Evolutionary conservation across 2,888 invertebrate species (phyloP), one percentile per base, ranked within the genome.

Genomic region (Notocelia uddmanniana): DNA sequence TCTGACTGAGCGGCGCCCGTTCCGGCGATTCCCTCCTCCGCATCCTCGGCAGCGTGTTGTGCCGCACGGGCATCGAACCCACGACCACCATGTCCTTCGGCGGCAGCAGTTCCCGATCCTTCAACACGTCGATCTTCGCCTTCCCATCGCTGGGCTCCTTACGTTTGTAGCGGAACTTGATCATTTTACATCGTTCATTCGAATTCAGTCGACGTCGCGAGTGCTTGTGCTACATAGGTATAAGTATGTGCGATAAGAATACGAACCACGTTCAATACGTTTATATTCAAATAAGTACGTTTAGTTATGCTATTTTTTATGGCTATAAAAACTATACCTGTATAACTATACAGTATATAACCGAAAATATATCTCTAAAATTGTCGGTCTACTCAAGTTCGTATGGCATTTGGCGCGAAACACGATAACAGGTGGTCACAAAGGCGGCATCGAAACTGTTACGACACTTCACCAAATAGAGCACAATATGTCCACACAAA

Each of bases 91-190:
- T 85, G 69, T 93, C 93, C 83, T 93, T 93, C 0, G 93, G 90
- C 41, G 94, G 93, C 79, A 93, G 79, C 75, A 94, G 76, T 80
- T 94, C 94, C 76, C 90, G 82, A 74, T 91, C 91, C 70, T 88
- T 85, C 21, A 93, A 81, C 76, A 86, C 92, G 68, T 94, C 93
- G 60, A 92, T 92, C 84, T 92, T 93, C 84, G 89, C 86, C 77
- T 88, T 88, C 41, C 85, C 85, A 77, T 87, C 89, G 82, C 77
- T 89, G 74, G 85, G 81, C 83, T 95, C 95, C 85, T 95, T 95
- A 76, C 95, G 95, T 81, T 95, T 95, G 79, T 95, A 95, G 75
- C 95, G 95, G 90, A 95, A 95, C 89, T 95, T 95, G 76, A 95
- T 95, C 95, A 95, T 95, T 85, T 89, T 74, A 74, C 71, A 75